phyloP scores from a whole-genome alignment of 1,140 invertebrate genomes.

The Diplogasteroides magnus region DNA sequence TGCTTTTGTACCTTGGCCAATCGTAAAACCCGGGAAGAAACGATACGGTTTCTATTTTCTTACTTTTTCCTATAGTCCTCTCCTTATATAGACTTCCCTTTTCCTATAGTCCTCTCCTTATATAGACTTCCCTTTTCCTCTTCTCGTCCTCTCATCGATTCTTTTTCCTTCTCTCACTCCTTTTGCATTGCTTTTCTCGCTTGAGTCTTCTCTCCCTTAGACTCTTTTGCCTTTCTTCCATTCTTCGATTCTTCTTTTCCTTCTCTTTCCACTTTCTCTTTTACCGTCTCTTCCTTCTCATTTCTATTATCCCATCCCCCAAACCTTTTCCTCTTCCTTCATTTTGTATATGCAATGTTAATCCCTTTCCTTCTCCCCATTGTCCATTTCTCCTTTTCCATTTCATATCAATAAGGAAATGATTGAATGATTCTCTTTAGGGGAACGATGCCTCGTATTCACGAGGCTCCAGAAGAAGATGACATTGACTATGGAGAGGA shows the following conservation, averaged over 20 bases:
- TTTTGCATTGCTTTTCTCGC: not conserved
- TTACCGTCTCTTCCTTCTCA: not conserved
- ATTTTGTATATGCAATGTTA: not conserved
- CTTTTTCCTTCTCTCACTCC: not conserved
- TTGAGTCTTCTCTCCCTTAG: not conserved
- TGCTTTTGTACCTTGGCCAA: too few relatives aligned
- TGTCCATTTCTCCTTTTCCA: not conserved
- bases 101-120: not conserved
- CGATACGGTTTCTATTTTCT: not conserved
- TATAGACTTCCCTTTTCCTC: not conserved
- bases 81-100: not conserved
- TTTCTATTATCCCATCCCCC: not conserved
- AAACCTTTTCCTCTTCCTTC: not conserved
- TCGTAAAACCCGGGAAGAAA: too few relatives aligned
- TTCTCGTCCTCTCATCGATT: not conserved
- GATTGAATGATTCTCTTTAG: too few relatives aligned
- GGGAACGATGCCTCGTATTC: slow-evolving; percentile 1
- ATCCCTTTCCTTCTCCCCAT: not conserved
- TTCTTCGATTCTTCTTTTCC: not conserved
- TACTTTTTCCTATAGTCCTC: not conserved
- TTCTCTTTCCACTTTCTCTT: not conserved
- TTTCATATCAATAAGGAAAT: too few relatives aligned
- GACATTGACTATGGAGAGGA: slow-evolving; percentile 13
- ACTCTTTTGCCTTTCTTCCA: not conserved
- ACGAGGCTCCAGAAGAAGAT: not conserved